Conservation (phyloP, 2,797 vertebrate species). For the Smutsia gigantea region DNA sequence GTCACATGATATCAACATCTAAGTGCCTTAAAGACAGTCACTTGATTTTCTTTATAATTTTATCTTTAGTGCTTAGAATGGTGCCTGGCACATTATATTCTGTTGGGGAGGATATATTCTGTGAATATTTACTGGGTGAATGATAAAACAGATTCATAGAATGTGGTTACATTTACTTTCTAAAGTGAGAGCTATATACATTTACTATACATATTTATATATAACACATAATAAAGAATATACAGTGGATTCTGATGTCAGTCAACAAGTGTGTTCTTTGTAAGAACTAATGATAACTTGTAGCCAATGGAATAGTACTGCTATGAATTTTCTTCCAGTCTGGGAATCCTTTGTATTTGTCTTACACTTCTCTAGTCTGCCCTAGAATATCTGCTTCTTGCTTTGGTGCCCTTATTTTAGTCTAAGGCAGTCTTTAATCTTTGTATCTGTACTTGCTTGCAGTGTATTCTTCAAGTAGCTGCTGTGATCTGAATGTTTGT, state of each 20-base stretch:
- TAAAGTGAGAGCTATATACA: constrained; percentile 2
- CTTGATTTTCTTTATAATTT: constrained; percentile 37
- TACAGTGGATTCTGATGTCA: constrained; percentile 5
- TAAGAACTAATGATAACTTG: not conserved
- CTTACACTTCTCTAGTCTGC: not conserved
- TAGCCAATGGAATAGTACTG: not conserved
- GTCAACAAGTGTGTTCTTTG: not conserved
- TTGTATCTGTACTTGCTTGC: constrained; percentile 6
- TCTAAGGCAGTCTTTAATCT: not conserved
- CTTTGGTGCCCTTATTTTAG: not conserved
- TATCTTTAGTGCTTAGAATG: not conserved
- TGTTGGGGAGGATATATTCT: not conserved
- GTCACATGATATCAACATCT: not conserved
- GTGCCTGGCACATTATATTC: not conserved
- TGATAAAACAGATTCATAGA: constrained; percentile 35
- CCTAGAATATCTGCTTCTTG: not conserved
- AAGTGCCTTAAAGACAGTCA: not conserved
- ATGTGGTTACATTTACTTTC: constrained; percentile 34
- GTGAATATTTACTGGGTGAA: constrained; percentile 16
- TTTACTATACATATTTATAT: not conserved
- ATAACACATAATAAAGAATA: not conserved
- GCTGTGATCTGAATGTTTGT: not conserved
- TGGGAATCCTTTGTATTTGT: not conserved
- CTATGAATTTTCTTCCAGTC: constrained; percentile 6
- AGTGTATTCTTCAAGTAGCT: not conserved